Evolutionary conservation across 2,888 invertebrate genomes (phyloP).

Genomic region (Ectropis crepuscularia): DNA sequence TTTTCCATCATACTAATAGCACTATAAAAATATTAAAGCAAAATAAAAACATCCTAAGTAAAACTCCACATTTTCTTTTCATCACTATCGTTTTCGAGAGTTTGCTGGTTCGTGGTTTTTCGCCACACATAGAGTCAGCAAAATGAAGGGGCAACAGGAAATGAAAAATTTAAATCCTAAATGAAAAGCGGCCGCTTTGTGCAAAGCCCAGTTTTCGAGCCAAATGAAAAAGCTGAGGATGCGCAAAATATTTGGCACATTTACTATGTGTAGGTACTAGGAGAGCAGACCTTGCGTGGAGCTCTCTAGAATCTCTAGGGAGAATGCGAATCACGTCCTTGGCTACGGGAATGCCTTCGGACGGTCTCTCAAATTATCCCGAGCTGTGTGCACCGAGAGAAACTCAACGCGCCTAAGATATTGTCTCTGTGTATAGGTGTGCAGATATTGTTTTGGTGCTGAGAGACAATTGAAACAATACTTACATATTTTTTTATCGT

Average conservation of each 20-base stretch:
- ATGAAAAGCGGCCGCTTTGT: slow-evolving; percentile 46
- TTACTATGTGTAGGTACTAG: slow-evolving; percentile 46
- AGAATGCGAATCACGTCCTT: slow-evolving; percentile 66
- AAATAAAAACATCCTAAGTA: neutral
- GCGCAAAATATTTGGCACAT: slow-evolving; percentile 61
- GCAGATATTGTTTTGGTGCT: too few species aligned
- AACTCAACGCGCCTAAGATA: slow-evolving; percentile 49
- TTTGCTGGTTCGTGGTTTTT: slow-evolving; percentile 3
- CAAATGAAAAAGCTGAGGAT: slow-evolving; percentile 59
- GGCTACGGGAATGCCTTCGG: slow-evolving; percentile 55
- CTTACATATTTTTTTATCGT: too few species aligned
- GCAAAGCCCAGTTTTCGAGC: slow-evolving; percentile 44
- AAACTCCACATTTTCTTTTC: neutral
- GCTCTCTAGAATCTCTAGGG: slow-evolving; percentile 50
- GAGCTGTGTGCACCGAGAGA: slow-evolving; percentile 50
- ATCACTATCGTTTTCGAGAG: slow-evolving; percentile 3
- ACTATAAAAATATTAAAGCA: neutral
- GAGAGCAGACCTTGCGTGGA: slow-evolving; percentile 47
- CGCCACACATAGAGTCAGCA: slow-evolving; percentile 9
- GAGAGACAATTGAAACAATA: too few species aligned
- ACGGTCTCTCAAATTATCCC: slow-evolving; percentile 59
- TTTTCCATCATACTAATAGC: neutral
- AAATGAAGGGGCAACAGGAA: slow-evolving; percentile 22
- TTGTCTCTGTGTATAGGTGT: slow-evolving; percentile 35
- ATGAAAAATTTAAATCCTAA: slow-evolving; percentile 32